Conservation (phyloP, 2,113 vertebrate species). For the Muscicapa adusta region DNA sequence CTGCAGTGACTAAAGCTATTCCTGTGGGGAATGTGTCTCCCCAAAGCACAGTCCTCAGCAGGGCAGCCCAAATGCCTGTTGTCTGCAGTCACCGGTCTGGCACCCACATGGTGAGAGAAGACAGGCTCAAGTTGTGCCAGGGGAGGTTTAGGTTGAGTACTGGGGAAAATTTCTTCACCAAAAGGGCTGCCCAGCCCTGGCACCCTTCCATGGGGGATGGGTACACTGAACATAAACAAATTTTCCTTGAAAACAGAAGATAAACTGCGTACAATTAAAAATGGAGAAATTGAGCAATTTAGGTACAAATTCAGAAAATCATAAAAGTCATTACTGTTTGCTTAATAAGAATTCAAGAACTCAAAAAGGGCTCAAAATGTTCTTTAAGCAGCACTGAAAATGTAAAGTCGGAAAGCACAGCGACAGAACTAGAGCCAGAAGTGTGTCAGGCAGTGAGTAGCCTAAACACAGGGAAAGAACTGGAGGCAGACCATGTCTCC, state of each 20-base stretch:
- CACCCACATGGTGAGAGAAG: not conserved
- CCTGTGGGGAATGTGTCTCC: fast-evolving
- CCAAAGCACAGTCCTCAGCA: not conserved
- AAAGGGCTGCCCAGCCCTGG: not conserved
- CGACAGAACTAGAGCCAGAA: not conserved
- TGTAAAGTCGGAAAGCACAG: not conserved
- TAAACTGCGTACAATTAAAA: not conserved
- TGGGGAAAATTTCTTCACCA: not conserved
- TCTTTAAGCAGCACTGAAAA: not conserved
- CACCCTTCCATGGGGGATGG: not conserved
- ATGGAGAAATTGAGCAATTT: not conserved
- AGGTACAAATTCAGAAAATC: not conserved
- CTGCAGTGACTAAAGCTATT: not conserved
- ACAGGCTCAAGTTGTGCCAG: not conserved
- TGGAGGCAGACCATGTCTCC: not conserved
- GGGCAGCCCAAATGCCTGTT: not conserved
- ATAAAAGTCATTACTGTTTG: not conserved
- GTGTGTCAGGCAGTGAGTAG: not conserved
- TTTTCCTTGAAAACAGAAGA: not conserved
- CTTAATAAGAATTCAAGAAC: not conserved
- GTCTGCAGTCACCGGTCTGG: not conserved
- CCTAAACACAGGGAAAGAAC: not conserved
- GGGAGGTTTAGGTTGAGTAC: not conserved
- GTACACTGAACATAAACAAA: not conserved
- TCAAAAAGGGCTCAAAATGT: not conserved